Base-by-base conservation (phyloP, 2,797 vertebrate species). In the Hydrocynus forskahlii region DNA sequence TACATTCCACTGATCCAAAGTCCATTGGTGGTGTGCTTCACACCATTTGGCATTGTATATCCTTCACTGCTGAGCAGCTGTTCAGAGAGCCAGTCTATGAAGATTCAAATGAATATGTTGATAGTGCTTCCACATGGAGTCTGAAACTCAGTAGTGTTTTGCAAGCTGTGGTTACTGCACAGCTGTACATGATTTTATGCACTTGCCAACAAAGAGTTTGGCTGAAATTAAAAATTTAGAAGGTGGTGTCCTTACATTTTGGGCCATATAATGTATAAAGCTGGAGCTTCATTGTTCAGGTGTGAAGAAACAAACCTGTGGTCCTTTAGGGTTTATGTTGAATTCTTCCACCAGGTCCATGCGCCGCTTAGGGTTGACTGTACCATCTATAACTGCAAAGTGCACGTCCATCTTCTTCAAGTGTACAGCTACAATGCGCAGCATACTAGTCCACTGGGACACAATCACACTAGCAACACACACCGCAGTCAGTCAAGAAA, bases 401-500 rank as follows among this genome's bases (percentile, higher is more conserved):
- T 84, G 95, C 78, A 98, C 85, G 16, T 92, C 93, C 5, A 93
- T 91, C 35, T 19, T 87, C 83, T 79, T 82, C 67, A 99, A 93
- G 72, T 99, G 97, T 74, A 92, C 84, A 0, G 95, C 95, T 59
- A 99, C 95, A 0, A 98, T 95, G 2, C 78, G 91, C 75, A 99
- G 91, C 97, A 99, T 98, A 88, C 95, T 96, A 1, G 97, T 99
- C 97, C 98, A 99, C 90, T 99, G 98, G 38, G 98, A 99, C 69
- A 99, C 96, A 23, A 99, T 93, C 82, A 99, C 97, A 55, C 98
- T 99, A 87, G 25, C 23, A 52, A 0, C 73, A 80, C 72, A 71
- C 72, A 74, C 14, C 25, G 48, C 12, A 52, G 69, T 82, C 38
- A 59, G 25, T 17, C 21, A 13, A 57, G 5, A 45, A 40, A 68